Base-by-base conservation (phyloP, 35 echinoderm and acorn worm genomes). In the Strongylocentrotus purpuratus region DNA sequence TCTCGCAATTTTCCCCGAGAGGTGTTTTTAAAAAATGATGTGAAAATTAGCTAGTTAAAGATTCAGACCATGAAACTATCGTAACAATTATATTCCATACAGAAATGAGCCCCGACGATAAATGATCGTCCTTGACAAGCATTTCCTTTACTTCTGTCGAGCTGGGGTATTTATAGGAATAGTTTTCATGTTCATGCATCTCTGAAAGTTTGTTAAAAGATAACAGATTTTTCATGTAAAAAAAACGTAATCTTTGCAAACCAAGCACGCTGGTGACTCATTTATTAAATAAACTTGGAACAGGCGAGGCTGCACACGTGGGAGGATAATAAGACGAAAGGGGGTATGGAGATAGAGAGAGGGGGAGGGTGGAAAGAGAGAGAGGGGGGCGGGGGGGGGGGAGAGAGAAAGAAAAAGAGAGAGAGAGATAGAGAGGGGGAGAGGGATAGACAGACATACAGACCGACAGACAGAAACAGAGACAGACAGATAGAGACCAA, bases 121-220 rank as follows among this genome's bases (percentile, higher is more conserved):
- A 78, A 15, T 78, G 65, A 78, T 78, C 65, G 65, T 78, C 65
- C 65, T 78, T n/a, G 65, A 78, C 22, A 28, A 6, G 25, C 4
- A 78, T 78, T 78, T 78, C 65, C 65, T 78, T n/a, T 78, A 9
- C 65, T 78, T 78, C 65, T 78, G n/a, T 28, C 65, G 20, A 7
- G 22, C 1, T 5, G n/a, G 65, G 65, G 28, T 78, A 78, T 78
- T 78, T 78, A 78, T n/a, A 78, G 65, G 4, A 28, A 18, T 55
- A 78, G 3, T 17, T 78, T 78, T 78, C 65, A 78, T 78, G 65
- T 78, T 78, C 65, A 78, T n/a, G 20, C 65, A 78, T 78, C 65
- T n/a, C 22, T 78, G 65, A n/a, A n/a, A 28, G 65, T 78, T 78
- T 78, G 65, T 78, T 78, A 78, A 78, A 78, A 78, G 65, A 78